Conservation (phyloP, 2,797 vertebrate genomes). For the Urosaurus nigricauda region DNA sequence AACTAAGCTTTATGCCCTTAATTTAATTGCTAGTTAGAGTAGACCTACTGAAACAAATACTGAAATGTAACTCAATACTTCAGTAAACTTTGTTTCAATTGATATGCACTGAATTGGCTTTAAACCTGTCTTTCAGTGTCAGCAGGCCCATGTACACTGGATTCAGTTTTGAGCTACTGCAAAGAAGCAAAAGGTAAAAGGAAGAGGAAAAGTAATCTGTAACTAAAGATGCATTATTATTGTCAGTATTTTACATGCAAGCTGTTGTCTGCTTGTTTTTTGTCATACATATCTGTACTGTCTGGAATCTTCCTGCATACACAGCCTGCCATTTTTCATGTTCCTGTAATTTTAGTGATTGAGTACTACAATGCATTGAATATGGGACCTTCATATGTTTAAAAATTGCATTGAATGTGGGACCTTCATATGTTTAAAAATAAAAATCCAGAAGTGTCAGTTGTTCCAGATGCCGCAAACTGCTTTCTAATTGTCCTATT, state of each 20-base stretch:
- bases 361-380: neutral
- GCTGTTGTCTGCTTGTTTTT: neutral
- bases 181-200: neutral
- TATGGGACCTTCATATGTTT: neutral
- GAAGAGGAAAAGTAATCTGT: neutral
- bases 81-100: too few relatives aligned
- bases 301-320: neutral
- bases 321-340: neutral
- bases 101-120: too few relatives aligned
- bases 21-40: too few relatives aligned
- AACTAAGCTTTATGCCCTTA: neutral
- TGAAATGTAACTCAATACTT: too few relatives aligned
- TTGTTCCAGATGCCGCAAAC: neutral
- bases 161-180: neutral
- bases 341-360: neutral
- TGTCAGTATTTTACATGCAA: neutral
- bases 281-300: neutral
- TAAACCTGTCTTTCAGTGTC: neutral
- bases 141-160: neutral
- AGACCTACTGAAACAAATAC: too few relatives aligned
- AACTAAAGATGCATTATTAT: neutral
- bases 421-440: neutral
- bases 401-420: too few relatives aligned
- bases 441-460: neutral
- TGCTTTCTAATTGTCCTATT: neutral